phyloP scores from a whole-genome alignment of 2,888 invertebrate genomes.

The Conistra vaccinii region DNA sequence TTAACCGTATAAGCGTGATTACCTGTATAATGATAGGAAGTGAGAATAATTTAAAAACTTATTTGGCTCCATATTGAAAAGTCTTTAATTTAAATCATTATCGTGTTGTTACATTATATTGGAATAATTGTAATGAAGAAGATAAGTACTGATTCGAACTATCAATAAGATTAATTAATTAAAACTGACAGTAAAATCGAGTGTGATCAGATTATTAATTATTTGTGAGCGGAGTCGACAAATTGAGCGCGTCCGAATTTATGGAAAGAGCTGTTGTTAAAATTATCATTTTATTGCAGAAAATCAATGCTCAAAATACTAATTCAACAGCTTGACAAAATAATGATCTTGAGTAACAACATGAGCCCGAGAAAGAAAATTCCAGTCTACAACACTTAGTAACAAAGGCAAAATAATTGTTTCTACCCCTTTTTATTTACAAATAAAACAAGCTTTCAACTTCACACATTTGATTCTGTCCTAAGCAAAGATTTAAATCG shows the following conservation, averaged over 20 bases:
- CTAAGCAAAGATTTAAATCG: background rate
- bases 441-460: slow-evolving; percentile 20
- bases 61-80: background rate
- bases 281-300: background rate
- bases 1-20: background rate
- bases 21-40: background rate
- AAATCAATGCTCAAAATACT: background rate
- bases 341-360: background rate
- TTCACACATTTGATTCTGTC: slow-evolving; percentile 17
- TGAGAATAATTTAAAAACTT: background rate
- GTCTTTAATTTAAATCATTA: background rate
- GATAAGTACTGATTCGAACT: background rate
- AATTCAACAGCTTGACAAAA: background rate
- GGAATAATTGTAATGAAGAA: background rate
- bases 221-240: background rate
- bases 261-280: too few species aligned
- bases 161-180: background rate
- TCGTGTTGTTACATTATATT: background rate
- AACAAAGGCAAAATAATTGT: slow-evolving; percentile 9
- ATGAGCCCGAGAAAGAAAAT: background rate
- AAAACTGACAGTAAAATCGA: background rate
- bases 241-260: background rate
- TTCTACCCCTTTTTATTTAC: slow-evolving; percentile 6
- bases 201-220: background rate
- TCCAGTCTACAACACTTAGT: background rate